phyloP scores from a whole-genome alignment of 2,797 vertebrate genomes.

The Tenualosa ilisha region DNA sequence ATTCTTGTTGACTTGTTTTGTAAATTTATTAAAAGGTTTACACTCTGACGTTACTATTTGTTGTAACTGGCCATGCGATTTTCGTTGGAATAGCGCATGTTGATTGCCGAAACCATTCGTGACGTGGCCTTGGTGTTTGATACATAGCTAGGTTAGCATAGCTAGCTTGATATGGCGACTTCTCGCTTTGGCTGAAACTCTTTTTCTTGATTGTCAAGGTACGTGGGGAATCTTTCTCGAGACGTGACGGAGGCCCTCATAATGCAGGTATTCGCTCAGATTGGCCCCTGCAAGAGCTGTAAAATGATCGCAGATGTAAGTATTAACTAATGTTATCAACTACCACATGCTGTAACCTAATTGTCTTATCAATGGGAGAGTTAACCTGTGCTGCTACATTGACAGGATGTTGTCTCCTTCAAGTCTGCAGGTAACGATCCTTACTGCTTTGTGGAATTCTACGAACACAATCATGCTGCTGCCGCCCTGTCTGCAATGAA shows the following conservation, averaged over 20 bases:
- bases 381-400: not conserved
- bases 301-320: constrained; percentile 99
- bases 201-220: constrained; percentile 69
- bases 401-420: constrained; percentile 52
- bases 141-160: constrained; percentile 22
- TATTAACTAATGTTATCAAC: constrained; percentile 34
- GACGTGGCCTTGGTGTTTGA: constrained; percentile 20
- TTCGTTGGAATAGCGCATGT: not conserved
- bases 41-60: not conserved
- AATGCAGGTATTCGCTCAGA: constrained; percentile 97
- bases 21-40: not conserved
- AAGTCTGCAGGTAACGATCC: constrained; percentile 97
- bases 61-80: not conserved
- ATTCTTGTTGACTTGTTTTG: not conserved
- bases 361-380: not conserved
- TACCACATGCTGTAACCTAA: not conserved
- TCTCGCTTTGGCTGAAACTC: constrained; percentile 46
- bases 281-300: constrained; percentile 98
- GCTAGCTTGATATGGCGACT: not conserved
- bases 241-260: constrained; percentile 98
- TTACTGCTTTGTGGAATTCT: constrained; percentile 98
- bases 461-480: constrained; percentile 95
- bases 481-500: constrained; percentile 97
- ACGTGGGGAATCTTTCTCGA: constrained; percentile 96
- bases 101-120: not conserved